These are phyloP conservation scores for Oxyruncus cristatus DNA, from an alignment of 2,113 vertebrate species.

Conservation along the genomic window DNA sequence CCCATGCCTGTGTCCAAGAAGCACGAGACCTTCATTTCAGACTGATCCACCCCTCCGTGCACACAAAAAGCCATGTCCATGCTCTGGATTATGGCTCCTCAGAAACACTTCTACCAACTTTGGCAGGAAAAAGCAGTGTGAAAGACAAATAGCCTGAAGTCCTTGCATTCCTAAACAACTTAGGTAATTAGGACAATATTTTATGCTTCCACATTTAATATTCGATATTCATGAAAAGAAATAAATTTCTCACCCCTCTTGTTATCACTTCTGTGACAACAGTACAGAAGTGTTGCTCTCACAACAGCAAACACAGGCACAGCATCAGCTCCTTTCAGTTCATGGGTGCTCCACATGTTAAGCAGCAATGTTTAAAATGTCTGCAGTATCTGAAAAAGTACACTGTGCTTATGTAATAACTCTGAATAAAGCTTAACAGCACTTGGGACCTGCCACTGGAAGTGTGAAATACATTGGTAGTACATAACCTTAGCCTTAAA, in stretches of 20 bases:
- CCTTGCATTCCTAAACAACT: neutral
- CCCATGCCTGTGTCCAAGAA: neutral
- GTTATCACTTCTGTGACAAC: neutral
- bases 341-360: neutral
- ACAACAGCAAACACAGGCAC: neutral
- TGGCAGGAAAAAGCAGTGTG: neutral
- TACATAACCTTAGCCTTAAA: neutral
- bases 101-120: neutral
- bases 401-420: slow-evolving; percentile 8
- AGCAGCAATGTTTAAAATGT: neutral
- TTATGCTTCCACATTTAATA: neutral
- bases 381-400: neutral
- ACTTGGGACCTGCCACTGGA: neutral
- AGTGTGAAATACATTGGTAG: neutral
- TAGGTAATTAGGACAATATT: neutral
- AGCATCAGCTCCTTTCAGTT: neutral
- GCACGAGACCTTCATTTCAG: neutral
- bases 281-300: neutral
- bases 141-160: neutral
- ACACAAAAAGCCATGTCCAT: neutral
- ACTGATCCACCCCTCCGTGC: neutral
- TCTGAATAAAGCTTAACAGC: slow-evolving; percentile 47
- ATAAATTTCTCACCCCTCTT: neutral
- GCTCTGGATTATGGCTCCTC: neutral
- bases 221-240: neutral